phyloP scores from a whole-genome alignment of 2,888 invertebrate species.

The Prosopocoilus inquinatus region DNA sequence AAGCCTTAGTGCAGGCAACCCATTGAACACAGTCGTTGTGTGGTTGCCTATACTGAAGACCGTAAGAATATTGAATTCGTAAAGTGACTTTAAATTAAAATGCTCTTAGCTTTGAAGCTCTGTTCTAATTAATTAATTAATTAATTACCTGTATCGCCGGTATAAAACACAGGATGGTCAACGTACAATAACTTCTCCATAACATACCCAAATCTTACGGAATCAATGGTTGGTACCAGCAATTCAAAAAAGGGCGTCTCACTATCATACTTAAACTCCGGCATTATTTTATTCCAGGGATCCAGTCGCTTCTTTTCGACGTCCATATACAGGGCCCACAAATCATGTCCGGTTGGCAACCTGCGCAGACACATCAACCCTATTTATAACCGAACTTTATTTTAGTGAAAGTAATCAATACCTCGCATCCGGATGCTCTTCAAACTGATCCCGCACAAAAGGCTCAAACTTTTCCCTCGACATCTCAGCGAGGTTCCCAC shows the following conservation, averaged over 20 bases:
- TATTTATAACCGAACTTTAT: not conserved
- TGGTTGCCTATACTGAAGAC: too few relatives aligned
- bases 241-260: conserved; percentile 82
- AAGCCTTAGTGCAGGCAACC: too few relatives aligned
- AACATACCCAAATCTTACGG: conserved; percentile 80
- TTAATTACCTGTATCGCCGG: conserved; percentile 75
- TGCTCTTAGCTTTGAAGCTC: not conserved
- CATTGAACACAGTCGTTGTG: too few relatives aligned
- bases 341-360: conserved; percentile 64
- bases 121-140: not conserved
- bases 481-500: conserved; percentile 76
- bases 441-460: conserved; percentile 66
- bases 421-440: conserved; percentile 68
- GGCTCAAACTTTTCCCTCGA: conserved; percentile 70
- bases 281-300: conserved; percentile 76
- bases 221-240: conserved; percentile 88
- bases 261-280: conserved; percentile 68
- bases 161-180: conserved; percentile 78
- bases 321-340: conserved; percentile 79
- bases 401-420: conserved; percentile 32
- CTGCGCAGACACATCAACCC: conserved; percentile 49
- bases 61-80: too few relatives aligned
- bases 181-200: conserved; percentile 71
- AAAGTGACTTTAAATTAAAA: too few relatives aligned
- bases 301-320: conserved; percentile 68